Base-by-base conservation (phyloP, 2,888 invertebrate species). In the Dermolepida albohirtum region DNA sequence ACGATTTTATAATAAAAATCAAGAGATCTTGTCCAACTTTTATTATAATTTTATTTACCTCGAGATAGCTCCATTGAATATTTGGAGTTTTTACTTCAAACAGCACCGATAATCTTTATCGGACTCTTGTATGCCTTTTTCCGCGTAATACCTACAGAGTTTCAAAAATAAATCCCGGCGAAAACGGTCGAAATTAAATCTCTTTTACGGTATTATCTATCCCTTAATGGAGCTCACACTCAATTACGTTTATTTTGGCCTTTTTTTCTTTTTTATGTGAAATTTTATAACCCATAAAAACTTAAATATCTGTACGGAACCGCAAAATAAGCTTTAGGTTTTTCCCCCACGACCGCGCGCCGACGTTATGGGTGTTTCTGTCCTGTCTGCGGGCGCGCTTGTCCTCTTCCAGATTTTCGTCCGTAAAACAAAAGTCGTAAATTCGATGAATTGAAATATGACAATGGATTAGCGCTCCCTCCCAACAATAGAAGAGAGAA, bases 241-340 rank as follows among this genome's bases (percentile, higher is more conserved):
- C 22, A 49, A 49, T 49, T 49, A 8, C 49, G 22, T 22, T 49
- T 14, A 49, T 22, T 49, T 49, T 49, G 10, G 17, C 17, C 10
- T 49, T 49, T 17, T 49, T 49, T 49, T 16, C 49, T n/a, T 11
- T 49, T 49, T 49, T 49, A 49, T 49, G 49, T 49, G 49, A 17
- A 22, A 49, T 49, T 49, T 49, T 49, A 49, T 49, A 49, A 11
- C 14, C 49, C 49, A 11, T 49, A 49, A 49, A 49, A 49, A 17
- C 49, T 49, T 49, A 17, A 49, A 49, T 49, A 49, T 49, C 49
- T 17, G 49, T 16, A 11, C 49, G 17, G 17, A 6, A 49, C 17
- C 22, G n/a, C 49, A 49, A 49, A 10, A 49, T 49, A 49, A 5
- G 17, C 17, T 17, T 49, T 17, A 11, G 49, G 11, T 22, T 17